These are phyloP conservation scores for Rhopilema esculentum DNA, from an alignment of 30 jellyfish, hydroid and myxozoan species.

Conservation along the genomic window DNA sequence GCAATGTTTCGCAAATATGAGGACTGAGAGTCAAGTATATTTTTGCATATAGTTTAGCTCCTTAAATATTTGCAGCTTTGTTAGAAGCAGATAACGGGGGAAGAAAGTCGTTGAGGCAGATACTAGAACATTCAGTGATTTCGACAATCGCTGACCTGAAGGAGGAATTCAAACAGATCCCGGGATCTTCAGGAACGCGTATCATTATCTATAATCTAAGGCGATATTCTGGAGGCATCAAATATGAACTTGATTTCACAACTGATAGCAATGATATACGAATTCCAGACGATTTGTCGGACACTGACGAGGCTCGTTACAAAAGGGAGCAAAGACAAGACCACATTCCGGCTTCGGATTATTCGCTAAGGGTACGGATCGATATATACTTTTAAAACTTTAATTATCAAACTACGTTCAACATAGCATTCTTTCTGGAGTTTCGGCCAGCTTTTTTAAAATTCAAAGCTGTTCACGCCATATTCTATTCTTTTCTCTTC, in stretches of 20 bases:
- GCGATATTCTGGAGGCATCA: slow-evolving; percentile 43
- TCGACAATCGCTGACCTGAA: slow-evolving; percentile 55
- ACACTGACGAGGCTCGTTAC: slow-evolving; percentile 84
- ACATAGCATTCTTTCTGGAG: too few species aligned
- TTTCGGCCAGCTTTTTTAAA: too few species aligned
- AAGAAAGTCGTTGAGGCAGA: slow-evolving; percentile 52
- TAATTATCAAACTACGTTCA: too few species aligned
- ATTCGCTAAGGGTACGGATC: slow-evolving; percentile 84
- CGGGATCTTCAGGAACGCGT: slow-evolving; percentile 83
- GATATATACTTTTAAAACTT: too few species aligned
- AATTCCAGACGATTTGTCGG: slow-evolving; percentile 86
- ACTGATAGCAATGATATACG: slow-evolving; percentile 77
- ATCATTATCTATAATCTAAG: slow-evolving; percentile 82
- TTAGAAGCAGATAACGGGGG: slow-evolving; percentile 66
- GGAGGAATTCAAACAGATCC: slow-evolving; percentile 73
- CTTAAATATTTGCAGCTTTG: slow-evolving; percentile 26
- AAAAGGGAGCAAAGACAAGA: slow-evolving; percentile 94
- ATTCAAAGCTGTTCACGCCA: too few species aligned
- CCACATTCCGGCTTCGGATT: slow-evolving; percentile 97
- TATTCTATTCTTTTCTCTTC: too few species aligned
- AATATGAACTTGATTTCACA: slow-evolving; percentile 79
- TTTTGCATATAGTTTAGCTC: not conserved
- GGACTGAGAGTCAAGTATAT: not conserved
- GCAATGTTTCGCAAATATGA: too few species aligned
- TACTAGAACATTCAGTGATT: slow-evolving; percentile 74